Conservation (phyloP, 2,888 invertebrate species). For the Xanthia togata region DNA sequence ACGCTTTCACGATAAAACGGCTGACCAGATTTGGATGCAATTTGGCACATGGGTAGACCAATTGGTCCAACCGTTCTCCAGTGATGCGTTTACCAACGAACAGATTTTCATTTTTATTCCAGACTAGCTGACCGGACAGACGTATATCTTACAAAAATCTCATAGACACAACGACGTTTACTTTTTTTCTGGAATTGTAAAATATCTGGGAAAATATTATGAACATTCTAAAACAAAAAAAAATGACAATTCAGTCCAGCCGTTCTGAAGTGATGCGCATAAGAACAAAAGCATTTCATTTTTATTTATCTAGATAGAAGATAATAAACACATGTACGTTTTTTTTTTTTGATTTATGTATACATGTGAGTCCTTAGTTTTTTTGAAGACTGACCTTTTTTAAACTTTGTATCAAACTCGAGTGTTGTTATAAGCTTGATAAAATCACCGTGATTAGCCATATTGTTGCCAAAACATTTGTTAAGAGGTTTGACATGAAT, state of each 20-base stretch:
- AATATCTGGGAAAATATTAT: background rate
- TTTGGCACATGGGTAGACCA: no score
- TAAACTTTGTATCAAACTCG: background rate
- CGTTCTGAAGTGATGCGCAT: background rate
- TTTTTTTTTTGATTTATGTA: background rate
- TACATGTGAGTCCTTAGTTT: background rate
- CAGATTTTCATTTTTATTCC: background rate
- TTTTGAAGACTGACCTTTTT: background rate
- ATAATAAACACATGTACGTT: no score
- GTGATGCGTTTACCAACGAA: background rate
- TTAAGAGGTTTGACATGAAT: background rate
- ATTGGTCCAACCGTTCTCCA: no score
- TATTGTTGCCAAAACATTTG: conserved; percentile 4
- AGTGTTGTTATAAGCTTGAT: conserved; percentile 14
- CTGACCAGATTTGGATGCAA: no score
- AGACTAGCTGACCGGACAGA: no score
- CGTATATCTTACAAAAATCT: no score
- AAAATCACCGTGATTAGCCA: conserved; percentile 31
- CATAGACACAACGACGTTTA: no score
- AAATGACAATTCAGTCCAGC: background rate
- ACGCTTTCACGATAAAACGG: no score
- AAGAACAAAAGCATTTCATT: background rate
- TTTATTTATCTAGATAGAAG: background rate
- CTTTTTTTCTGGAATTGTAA: no score
- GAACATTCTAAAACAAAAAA: background rate